Conservation (phyloP, 2,797 vertebrate species). For the Gallirallus australis region DNA sequence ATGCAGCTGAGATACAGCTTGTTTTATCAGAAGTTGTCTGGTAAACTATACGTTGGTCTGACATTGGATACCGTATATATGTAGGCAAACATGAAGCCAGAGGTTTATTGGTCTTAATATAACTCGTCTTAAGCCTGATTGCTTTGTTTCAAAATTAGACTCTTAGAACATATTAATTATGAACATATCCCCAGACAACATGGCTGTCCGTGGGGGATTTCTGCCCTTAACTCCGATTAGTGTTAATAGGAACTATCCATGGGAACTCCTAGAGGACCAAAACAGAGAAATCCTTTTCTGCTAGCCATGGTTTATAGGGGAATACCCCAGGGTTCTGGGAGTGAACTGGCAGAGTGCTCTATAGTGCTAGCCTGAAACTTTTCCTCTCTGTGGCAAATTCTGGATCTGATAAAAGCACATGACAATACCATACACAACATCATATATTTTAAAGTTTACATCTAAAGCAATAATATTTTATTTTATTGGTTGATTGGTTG, state of each 20-base stretch:
- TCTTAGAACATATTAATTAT: slow-evolving; percentile 53
- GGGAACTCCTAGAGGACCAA: slow-evolving; percentile 13
- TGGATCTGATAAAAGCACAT: not conserved
- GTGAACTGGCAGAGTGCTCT: not conserved
- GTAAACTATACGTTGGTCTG: not conserved
- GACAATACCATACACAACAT: not conserved
- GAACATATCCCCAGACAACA: slow-evolving; percentile 9
- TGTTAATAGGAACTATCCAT: not conserved
- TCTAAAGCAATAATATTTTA: not conserved
- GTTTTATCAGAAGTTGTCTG: not conserved
- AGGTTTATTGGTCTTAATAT: slow-evolving; percentile 47
- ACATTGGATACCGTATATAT: not conserved
- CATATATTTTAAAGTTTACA: not conserved
- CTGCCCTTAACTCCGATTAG: slow-evolving; percentile 28
- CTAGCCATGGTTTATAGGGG: not conserved
- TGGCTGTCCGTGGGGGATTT: not conserved
- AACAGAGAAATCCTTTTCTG: not conserved
- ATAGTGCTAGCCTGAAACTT: not conserved
- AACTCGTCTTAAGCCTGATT: slow-evolving; percentile 47
- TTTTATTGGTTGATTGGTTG: not conserved
- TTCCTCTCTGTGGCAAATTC: not conserved
- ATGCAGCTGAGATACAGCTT: not conserved
- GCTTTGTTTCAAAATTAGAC: slow-evolving; percentile 56
- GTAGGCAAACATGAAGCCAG: slow-evolving; percentile 34
- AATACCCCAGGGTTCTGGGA: not conserved